phyloP scores from a whole-genome alignment of 2,113 vertebrate genomes.

The Nibea albiflora region DNA sequence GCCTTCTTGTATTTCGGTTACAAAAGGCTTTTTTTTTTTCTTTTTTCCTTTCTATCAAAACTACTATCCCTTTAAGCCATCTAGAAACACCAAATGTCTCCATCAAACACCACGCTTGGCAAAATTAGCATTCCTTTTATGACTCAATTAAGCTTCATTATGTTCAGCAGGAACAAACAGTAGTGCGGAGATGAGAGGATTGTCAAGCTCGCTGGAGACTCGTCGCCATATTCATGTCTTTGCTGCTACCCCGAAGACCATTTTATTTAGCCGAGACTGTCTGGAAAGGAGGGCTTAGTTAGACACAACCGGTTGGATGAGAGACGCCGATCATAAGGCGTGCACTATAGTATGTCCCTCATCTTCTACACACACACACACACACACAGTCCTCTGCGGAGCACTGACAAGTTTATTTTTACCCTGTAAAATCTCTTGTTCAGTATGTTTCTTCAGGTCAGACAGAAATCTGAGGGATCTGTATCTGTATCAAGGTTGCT shows the following conservation, averaged over 20 bases:
- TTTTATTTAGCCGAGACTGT: conserved; percentile 43
- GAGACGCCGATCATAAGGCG: no score
- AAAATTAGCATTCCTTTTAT: conserved; percentile 64
- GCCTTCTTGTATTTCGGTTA: neutral
- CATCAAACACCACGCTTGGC: conserved; percentile 31
- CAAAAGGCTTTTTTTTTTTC: neutral
- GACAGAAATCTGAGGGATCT: neutral
- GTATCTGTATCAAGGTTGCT: neutral
- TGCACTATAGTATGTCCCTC: no score
- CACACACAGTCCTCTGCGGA: neutral
- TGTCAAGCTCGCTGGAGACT: conserved; percentile 13
- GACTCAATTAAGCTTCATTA: conserved; percentile 67
- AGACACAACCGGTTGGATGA: neutral
- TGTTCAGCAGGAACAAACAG: conserved; percentile 43
- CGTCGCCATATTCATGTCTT: conserved; percentile 30
- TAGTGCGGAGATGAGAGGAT: conserved; percentile 36
- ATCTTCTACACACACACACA: no score
- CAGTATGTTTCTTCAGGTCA: neutral
- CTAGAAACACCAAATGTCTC: conserved; percentile 20
- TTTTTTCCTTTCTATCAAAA: neutral
- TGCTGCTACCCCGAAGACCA: conserved; percentile 33
- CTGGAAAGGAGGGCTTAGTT: conserved; percentile 18
- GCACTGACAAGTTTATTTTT: neutral
- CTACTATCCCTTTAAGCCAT: conserved; percentile 14
- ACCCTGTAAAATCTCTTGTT: neutral